phyloP scores from a whole-genome alignment of 2,113 vertebrate genomes.

The Platichthys stellatus region DNA sequence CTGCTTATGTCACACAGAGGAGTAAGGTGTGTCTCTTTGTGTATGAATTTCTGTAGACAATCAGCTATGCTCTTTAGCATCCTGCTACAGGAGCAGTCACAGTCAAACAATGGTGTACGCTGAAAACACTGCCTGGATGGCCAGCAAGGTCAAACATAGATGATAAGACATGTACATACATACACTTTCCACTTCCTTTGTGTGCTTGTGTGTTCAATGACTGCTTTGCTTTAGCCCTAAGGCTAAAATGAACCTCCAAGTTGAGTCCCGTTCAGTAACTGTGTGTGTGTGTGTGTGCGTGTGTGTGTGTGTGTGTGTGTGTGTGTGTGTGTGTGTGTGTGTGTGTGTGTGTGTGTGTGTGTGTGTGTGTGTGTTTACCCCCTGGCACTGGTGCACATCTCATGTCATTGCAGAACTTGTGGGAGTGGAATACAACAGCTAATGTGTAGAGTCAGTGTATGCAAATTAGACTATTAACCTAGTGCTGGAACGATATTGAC shows the following conservation, averaged over 20 bases:
- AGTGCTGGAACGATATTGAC: conserved; percentile 31
- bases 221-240: neutral
- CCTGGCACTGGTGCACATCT: conserved; percentile 27
- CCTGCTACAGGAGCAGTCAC: conserved; percentile 45
- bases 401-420: conserved; percentile 5
- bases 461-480: conserved; percentile 35
- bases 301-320: conserved; percentile 12
- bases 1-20: conserved; percentile 15
- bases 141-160: conserved; percentile 63
- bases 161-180: neutral
- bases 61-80: conserved; percentile 9
- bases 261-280: neutral
- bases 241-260: neutral
- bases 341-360: conserved; percentile 4
- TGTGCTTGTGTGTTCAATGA: conserved; percentile 11
- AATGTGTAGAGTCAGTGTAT: conserved; percentile 25
- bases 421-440: conserved; percentile 10
- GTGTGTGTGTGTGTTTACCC: conserved; percentile 23
- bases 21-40: neutral
- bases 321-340: conserved; percentile 17
- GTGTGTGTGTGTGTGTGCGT: conserved; percentile 5
- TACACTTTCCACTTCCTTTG: conserved; percentile 28
- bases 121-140: conserved; percentile 36
- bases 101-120: conserved; percentile 40
- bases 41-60: conserved; percentile 3